phyloP scores from a whole-genome alignment of 2,797 vertebrate genomes.

The Syngnathus acus region DNA sequence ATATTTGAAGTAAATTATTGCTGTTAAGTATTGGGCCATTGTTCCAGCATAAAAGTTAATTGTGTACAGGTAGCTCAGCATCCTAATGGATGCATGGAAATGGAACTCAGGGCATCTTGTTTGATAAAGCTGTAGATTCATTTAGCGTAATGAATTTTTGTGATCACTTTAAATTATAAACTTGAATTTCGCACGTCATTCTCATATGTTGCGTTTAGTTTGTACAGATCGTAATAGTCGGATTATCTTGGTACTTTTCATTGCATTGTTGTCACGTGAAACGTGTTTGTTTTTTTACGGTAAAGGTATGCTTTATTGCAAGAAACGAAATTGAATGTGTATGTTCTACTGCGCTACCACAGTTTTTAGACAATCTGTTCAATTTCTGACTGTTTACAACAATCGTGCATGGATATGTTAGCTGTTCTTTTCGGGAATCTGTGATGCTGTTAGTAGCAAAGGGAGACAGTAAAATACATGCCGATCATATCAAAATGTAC shows the following conservation, averaged over 20 bases:
- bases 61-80: slow-evolving; percentile 24
- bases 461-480: slow-evolving; percentile 21
- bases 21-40: slow-evolving; percentile 10
- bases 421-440: slow-evolving; percentile 22
- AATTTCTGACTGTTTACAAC: slow-evolving; percentile 33
- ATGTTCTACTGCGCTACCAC: slow-evolving; percentile 28
- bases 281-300: slow-evolving; percentile 25
- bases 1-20: slow-evolving; percentile 18
- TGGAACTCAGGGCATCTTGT: slow-evolving; percentile 50
- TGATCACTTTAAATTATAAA: slow-evolving; percentile 40
- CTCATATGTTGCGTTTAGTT: slow-evolving; percentile 31
- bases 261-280: slow-evolving; percentile 23
- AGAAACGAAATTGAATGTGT: slow-evolving; percentile 26
- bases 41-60: slow-evolving; percentile 32
- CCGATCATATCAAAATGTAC: slow-evolving; percentile 21
- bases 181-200: slow-evolving; percentile 52
- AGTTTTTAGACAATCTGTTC: slow-evolving; percentile 30
- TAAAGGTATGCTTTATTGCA: slow-evolving; percentile 38
- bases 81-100: slow-evolving; percentile 7
- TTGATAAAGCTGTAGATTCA: slow-evolving; percentile 25
- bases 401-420: slow-evolving; percentile 36
- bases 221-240: slow-evolving; percentile 31
- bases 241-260: slow-evolving; percentile 20
- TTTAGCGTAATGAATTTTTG: slow-evolving; percentile 17
- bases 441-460: slow-evolving; percentile 22